Evolutionary conservation across 2,113 vertebrate genomes (phyloP).

Genomic region (Onychostruthus taczanowskii): DNA sequence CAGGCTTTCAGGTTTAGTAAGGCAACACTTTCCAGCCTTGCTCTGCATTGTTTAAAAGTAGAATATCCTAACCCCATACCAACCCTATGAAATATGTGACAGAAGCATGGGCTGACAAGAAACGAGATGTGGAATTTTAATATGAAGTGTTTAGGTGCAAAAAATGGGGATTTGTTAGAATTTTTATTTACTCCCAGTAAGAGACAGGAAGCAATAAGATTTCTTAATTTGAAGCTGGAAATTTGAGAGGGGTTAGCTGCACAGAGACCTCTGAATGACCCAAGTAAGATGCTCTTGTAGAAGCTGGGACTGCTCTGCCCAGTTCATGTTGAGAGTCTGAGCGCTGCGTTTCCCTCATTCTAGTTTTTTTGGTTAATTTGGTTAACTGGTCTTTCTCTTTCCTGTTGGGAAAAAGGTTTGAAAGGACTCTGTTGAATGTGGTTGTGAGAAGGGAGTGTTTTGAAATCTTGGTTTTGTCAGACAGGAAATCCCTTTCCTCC

Average conservation of each 20-base stretch:
- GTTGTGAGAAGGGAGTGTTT: not conserved
- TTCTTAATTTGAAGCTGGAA: not conserved
- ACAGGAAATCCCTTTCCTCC: conserved; percentile 19
- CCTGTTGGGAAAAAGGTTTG: not conserved
- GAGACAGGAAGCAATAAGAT: not conserved
- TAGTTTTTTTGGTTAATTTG: not conserved
- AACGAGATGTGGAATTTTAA: not conserved
- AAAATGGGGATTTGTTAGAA: not conserved
- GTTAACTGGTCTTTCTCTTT: not conserved
- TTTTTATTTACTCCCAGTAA: not conserved
- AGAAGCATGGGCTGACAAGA: not conserved
- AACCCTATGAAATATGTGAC: not conserved
- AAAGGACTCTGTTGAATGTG: not conserved
- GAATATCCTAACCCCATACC: not conserved
- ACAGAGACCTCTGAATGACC: not conserved
- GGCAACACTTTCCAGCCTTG: not conserved
- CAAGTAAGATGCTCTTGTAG: not conserved
- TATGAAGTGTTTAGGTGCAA: not conserved
- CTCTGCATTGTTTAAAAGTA: not conserved
- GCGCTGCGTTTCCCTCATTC: not conserved
- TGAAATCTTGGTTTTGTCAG: not conserved
- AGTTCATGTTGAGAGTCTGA: not conserved
- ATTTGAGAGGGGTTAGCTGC: not conserved
- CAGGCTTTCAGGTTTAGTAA: not conserved
- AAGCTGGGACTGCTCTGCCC: not conserved